Evolutionary conservation across 2,797 vertebrate genomes (phyloP), one percentile per base, ranked within the genome.

Genomic region (Discoglossus pictus): DNA sequence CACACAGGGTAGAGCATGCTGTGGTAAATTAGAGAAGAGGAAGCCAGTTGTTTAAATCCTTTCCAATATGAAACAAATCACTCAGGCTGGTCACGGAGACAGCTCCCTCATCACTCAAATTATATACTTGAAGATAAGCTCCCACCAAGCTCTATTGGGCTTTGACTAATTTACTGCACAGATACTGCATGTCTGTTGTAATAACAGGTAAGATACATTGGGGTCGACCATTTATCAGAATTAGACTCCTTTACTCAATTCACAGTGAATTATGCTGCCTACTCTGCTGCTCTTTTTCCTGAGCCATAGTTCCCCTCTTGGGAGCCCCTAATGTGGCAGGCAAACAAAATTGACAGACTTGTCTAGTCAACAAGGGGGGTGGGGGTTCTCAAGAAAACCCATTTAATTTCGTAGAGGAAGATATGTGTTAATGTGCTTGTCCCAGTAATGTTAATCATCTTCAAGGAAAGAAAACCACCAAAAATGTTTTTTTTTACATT

Each of bases 271-370:
- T 87, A 87, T 83, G 85, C 86, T 88, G 84, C 87, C 89, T 90
- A 86, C 86, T 84, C 78, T 76, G 83, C 86, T 88, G 76, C 80
- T 82, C 83, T 84, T 87, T 86, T 80, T 85, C 82, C 78, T 48
- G 78, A 86, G 80, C 78, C 79, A 79, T 81, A 78, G 74, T 87
- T 86, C 89, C 90, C 92, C 92, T 87, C 80, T 89, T 0, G 87
- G 83, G 63, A 61, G 83, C 91, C 87, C 83, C 87, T 94, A 94
- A 97, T 93, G 92, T 93, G 92, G 91, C 94, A 93, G 90, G 91
- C 91, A 93, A 94, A 94, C 91, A 93, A 94, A 96, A 96, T 92
- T 94, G 92, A 93, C 92, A 89, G 91, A 91, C 94, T 95, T 93
- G 90, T 95, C 91, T 93, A 90, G 90, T 93, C 93, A 92, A 92